Percentiles rank a stretch among this genome's conserved stretches.
Evolutionary conservation across 2,797 vertebrate species (phyloP).

Genomic region (Acrossocheilus wenchowensis): DNA sequence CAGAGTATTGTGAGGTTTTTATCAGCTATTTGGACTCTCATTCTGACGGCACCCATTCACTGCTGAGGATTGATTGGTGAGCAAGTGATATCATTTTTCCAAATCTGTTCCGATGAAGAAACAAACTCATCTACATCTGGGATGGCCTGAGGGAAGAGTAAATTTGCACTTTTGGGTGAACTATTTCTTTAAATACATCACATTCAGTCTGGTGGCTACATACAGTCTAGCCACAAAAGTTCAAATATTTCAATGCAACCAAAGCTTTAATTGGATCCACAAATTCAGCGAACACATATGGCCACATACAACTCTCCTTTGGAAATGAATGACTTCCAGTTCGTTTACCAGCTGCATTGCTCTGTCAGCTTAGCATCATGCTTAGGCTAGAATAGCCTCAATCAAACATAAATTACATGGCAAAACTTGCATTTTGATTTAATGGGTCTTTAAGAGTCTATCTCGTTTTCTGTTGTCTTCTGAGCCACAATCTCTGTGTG

Average conservation of each 20-base stretch:
- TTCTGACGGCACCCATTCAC: background rate
- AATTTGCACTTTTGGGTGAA: too few relatives aligned
- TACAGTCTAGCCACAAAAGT: background rate
- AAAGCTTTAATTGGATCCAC: background rate
- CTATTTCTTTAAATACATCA: background rate
- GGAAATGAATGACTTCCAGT: too few relatives aligned
- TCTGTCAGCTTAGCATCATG: background rate
- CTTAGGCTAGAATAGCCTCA: background rate
- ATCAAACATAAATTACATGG: background rate
- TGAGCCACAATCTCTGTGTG: background rate
- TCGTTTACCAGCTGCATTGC: background rate
- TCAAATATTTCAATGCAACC: background rate
- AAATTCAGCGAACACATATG: background rate
- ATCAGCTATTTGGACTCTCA: background rate
- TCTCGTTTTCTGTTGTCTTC: background rate
- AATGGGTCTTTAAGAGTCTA: background rate
- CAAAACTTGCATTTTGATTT: constrained; percentile 13
- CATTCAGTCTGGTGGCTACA: background rate
- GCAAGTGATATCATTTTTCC: background rate
- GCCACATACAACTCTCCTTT: background rate
- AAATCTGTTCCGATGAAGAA: too few relatives aligned
- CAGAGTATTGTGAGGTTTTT: background rate
- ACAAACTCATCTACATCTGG: too few relatives aligned
- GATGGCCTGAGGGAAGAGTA: too few relatives aligned
- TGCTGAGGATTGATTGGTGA: background rate